Base-by-base conservation (phyloP, 2,113 vertebrate species). In the Solea senegalensis region DNA sequence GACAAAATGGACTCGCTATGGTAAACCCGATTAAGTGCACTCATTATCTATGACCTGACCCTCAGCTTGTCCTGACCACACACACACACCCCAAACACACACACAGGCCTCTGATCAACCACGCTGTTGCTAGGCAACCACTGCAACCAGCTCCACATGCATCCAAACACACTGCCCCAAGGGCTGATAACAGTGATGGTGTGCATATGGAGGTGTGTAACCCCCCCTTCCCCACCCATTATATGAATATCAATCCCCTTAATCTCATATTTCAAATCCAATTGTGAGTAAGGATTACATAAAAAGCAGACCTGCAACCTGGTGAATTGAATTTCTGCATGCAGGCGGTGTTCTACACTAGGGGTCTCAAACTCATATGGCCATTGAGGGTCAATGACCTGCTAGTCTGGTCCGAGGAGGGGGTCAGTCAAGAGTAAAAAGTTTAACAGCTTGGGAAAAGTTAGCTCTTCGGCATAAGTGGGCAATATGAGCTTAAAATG, bases 61-160 rank as follows among this genome's bases (percentile, higher is more conserved):
- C 68, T 51, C 69, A 62, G 72, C n/a, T 70, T 68, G 63, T 64
- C 65, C 76, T 6, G 7, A 58, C 68, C 63, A 65, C 69, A 77
- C 61, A 55, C 50, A 50, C 65, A n/a, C 49, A 54, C 5, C 3
- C 2, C 49, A 54, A 0, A 6, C 5, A 56, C 62, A 64, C 53
- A 26, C 62, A 56, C 44, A 45, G 16, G 2, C 28, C 53, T 73
- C 2, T 9, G 51, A 65, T 81, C 66, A 73, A 66, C 44, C 43
- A 50, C 74, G 41, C 40, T 40, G 80, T 89, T 85, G 82, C 76
- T 73, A 82, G 72, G 83, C 76, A 90, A 86, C 66, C 44, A 60
- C 79, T 65, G 49, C 69, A 78, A 50, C 73, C 62, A 68, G 59
- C 21, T 43, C 57, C 14, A 16, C 27, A 60, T 74, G 27, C 58